These are phyloP conservation scores for Hymenochirus boettgeri DNA, from an alignment of 2,113 vertebrate genomes.

Conservation along the genomic window DNA sequence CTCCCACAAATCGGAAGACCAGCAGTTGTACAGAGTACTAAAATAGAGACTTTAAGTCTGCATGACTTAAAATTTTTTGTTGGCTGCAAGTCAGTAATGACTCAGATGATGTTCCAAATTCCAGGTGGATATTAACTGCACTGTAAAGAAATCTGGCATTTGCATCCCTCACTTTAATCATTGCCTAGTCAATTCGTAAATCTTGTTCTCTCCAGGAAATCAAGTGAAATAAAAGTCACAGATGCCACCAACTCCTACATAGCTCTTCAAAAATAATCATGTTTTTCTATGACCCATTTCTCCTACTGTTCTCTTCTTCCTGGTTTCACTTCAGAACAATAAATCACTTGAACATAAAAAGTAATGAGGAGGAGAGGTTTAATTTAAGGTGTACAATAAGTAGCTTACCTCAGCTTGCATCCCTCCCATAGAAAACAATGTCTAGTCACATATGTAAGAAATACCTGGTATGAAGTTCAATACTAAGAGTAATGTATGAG, in stretches of 20 bases:
- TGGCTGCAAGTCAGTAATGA: no score
- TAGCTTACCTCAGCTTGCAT: not conserved
- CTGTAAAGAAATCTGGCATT: constrained; percentile 5
- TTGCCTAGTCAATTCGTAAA: constrained; percentile 32
- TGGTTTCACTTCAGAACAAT: constrained; percentile 20
- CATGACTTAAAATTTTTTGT: no score
- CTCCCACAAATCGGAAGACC: no score
- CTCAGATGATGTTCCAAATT: not conserved
- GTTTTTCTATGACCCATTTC: constrained; percentile 35
- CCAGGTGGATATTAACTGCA: not conserved
- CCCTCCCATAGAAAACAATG: no score
- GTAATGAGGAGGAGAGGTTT: constrained; percentile 13
- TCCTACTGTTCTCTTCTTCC: constrained; percentile 22
- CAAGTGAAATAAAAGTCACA: constrained; percentile 29
- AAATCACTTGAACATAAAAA: constrained; percentile 23
- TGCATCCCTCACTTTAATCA: constrained; percentile 25
- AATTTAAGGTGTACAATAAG: constrained; percentile 11
- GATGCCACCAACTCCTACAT: constrained; percentile 33
- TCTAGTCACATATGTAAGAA: no score
- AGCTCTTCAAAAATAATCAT: constrained; percentile 34
- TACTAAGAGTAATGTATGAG: no score
- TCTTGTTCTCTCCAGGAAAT: constrained; percentile 30
- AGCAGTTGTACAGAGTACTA: no score
- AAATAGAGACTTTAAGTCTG: no score
- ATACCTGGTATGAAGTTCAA: no score